These are phyloP conservation scores for Grapholita molesta DNA, from an alignment of 1,140 invertebrate species.

Conservation along the genomic window DNA sequence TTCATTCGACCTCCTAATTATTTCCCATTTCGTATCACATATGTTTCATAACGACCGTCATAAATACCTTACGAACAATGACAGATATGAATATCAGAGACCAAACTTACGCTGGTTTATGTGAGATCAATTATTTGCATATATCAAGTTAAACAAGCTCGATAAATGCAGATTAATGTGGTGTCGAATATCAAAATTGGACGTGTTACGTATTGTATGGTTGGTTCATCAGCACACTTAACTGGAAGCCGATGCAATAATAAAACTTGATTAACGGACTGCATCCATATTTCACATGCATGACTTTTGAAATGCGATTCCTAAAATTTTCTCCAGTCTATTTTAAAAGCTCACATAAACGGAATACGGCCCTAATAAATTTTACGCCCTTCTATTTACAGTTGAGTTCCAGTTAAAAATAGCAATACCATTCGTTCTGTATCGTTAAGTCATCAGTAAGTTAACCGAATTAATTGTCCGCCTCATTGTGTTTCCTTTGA, in stretches of 20 bases:
- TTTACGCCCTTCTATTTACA: not conserved
- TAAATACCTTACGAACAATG: not conserved
- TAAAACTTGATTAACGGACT: not conserved
- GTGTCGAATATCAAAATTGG: not conserved
- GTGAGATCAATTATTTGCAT: not conserved
- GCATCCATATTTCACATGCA: not conserved
- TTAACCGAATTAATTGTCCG: slow-evolving; percentile 35
- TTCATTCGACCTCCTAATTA: not conserved
- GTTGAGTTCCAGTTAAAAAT: slow-evolving; percentile 8
- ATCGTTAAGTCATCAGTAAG: slow-evolving; percentile 18
- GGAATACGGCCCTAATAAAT: not conserved
- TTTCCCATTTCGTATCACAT: not conserved
- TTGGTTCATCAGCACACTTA: not conserved
- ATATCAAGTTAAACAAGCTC: not conserved
- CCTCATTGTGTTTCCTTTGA: slow-evolving; percentile 44
- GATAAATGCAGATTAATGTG: not conserved
- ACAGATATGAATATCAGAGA: not conserved
- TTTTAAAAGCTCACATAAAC: not conserved
- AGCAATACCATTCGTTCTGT: not conserved
- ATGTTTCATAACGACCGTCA: not conserved
- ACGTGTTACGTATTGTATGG: not conserved
- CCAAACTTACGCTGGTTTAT: not conserved
- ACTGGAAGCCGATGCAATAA: not conserved
- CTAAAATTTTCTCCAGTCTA: not conserved
- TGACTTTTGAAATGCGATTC: not conserved